These are phyloP conservation scores for Andrena chrysosceles DNA, from an alignment of 2,888 invertebrate species.

Conservation along the genomic window DNA sequence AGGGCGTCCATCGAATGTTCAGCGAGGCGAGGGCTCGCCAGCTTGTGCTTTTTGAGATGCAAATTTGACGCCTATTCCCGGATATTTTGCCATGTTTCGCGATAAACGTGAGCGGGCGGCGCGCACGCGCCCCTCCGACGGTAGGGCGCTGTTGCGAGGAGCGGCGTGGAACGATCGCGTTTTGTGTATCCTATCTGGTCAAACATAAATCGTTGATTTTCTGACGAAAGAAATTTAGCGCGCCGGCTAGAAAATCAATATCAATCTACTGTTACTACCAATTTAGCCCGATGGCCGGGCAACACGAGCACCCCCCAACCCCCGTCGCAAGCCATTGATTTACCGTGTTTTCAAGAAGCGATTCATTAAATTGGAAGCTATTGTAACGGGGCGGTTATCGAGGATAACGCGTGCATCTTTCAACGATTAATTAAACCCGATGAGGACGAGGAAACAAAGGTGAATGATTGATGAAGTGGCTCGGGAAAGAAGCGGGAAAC, in stretches of 20 bases:
- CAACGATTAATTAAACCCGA: slow-evolving; percentile 47
- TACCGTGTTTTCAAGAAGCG: slow-evolving; percentile 38
- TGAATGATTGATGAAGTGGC: slow-evolving; percentile 38
- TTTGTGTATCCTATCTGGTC: slow-evolving; percentile 16
- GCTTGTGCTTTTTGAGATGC: slow-evolving; percentile 70
- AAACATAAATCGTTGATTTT: slow-evolving; percentile 49
- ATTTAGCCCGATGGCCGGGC: slow-evolving; percentile 13
- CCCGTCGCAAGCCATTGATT: slow-evolving; percentile 14
- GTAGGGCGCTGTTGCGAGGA: slow-evolving; percentile 16
- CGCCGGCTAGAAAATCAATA: slow-evolving; percentile 26
- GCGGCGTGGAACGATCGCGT: not conserved
- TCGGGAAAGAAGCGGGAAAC: slow-evolving; percentile 24
- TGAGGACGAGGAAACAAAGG: slow-evolving; percentile 21
- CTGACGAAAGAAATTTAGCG: slow-evolving; percentile 39
- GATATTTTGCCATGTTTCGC: slow-evolving; percentile 65
- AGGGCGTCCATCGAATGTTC: slow-evolving; percentile 70
- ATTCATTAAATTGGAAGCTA: slow-evolving; percentile 34
- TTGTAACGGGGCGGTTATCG: slow-evolving; percentile 3
- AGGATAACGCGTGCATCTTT: slow-evolving; percentile 24
- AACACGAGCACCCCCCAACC: not conserved
- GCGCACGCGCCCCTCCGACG: slow-evolving; percentile 14
- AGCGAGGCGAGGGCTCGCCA: slow-evolving; percentile 51
- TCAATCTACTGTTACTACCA: slow-evolving; percentile 25
- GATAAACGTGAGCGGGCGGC: slow-evolving; percentile 56
- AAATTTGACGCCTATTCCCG: slow-evolving; percentile 67